Base-by-base conservation (phyloP, 2,888 invertebrate genomes). In the Epirrita christyi region DNA sequence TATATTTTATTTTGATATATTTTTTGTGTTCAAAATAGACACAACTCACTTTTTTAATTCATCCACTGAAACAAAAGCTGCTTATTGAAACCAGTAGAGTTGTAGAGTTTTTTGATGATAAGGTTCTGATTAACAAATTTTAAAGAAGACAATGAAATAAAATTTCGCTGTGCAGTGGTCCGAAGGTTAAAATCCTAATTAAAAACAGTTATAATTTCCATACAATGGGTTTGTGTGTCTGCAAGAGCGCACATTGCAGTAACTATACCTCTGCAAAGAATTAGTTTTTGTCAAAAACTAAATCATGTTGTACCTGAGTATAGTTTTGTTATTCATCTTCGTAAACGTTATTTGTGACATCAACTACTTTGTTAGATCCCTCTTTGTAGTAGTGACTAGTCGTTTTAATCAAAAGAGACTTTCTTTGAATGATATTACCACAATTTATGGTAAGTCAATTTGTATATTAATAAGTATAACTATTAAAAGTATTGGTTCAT, bases 361-460 rank as follows among this genome's bases (percentile, higher is more conserved):
- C 41, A 95, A 96, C 81, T 96, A 97, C 81, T 94, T 96, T 76
- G 77, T 95, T 64, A 93, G 96, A 71, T 94, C 95, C 79, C 89
- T 94, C 67, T 86, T 96, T 67, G 94, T 94, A 66, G 93, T 96
- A 44, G 70, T 95, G 64, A 86, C 93, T 64, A 95, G 95, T 28
- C 92, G 94, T 61, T 92, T 94, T 59, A 93, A 93, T 76, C 94
- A 95, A 84, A 93, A 93, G 58, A 93, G 89, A 71, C 92, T 93
- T 59, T 93, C 93, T 73, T 93, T 96, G 67, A 86, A 94, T 65
- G 95, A 96, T 73, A 93, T 94, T 67, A 94, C 93, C n/a, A 93
- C 93, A 9, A 93, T 96, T 42, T 94, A 94, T 71, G 96, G 96
- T 96, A 80, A 88, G 94, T 29, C 27, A n/a, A n/a, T n/a, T n/a